Evolutionary conservation across 2,113 vertebrate genomes (phyloP), one percentile per base, ranked within the genome.

Genomic region (Cathartes aura): DNA sequence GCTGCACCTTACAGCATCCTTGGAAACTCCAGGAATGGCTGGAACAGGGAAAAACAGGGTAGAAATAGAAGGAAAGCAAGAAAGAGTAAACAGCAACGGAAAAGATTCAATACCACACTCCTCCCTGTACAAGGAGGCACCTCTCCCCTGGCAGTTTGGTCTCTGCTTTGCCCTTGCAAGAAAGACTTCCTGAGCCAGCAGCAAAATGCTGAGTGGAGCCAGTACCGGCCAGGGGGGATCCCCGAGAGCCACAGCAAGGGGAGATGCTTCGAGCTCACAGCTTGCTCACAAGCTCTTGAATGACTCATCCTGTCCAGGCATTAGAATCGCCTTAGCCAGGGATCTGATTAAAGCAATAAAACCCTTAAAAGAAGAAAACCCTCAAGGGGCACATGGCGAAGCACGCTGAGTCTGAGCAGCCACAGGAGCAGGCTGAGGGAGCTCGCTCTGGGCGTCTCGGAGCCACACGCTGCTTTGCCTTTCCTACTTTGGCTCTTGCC

Each of bases 261-360:
- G 80, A 55, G 72, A 43, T 29, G 81, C 80, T 67, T 23, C 0
- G 2, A 73, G 75, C 55, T 79, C 66, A 7, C 55, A 26, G 62
- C 20, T 29, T 9, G 60, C 38, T 55, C 67, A 3, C 71, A 45
- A 52, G 82, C 66, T 67, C 82, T 12, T 12, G 6, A 22, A 5
- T 82, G 96, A 62, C 90, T 95, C 95, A 76, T 50, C 78, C 73
- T 23, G n/a, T 12, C 21, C 1, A 0, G 82, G 84, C 59, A n/a
- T 42, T 42, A 42, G 72, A 71, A 64, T 68, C n/a, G 21, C 85
- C 87, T 96, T 47, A 82, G 55, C 62, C 23, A 27, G 53, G 70
- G 79, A 93, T 79, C 58, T 60, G 90, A 90, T 95, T 86, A 96
- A 59, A 75, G 60, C 87, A 63, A 9, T 72, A 52, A 96, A 95